Percentiles rank a stretch among this genome's conserved stretches.
Conservation (phyloP, 1,140 invertebrate genomes). For the Temnothorax curvispinosus region DNA sequence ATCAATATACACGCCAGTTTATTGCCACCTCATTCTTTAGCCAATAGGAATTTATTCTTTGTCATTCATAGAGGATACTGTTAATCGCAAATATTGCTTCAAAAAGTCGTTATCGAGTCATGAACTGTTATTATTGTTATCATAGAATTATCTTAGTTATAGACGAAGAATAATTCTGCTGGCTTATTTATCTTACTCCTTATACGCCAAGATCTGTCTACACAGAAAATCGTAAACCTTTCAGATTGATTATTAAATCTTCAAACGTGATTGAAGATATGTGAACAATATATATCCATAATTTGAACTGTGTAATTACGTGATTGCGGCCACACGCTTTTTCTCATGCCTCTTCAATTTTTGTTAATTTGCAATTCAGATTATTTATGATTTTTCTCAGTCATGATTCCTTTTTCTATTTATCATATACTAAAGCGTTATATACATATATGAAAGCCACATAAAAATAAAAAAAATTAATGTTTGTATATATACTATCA, state of each 20-base stretch:
- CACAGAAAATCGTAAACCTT: conserved; percentile 19
- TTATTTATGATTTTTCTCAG: conserved; percentile 8
- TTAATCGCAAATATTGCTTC: background rate
- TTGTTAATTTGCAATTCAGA: background rate
- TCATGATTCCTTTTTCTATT: background rate
- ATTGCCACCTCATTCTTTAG: conserved; percentile 30
- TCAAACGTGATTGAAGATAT: conserved; percentile 24
- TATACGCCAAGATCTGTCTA: conserved; percentile 7
- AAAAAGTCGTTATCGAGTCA: background rate
- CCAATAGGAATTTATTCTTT: conserved; percentile 34
- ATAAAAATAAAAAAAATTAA: background rate
- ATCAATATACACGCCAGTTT: conserved; percentile 10
- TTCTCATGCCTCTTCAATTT: conserved; percentile 6
- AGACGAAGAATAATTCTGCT: conserved; percentile 39
- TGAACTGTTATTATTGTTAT: background rate
- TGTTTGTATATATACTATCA: background rate
- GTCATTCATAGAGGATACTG: background rate
- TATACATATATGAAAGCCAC: background rate
- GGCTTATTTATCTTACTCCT: background rate
- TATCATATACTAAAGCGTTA: background rate
- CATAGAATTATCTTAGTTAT: background rate
- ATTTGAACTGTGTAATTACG: conserved; percentile 33
- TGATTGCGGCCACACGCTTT: conserved; percentile 12
- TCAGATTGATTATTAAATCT: conserved; percentile 37
- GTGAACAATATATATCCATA: background rate